Conservation (phyloP, 2,113 vertebrate genomes). For the Merops nubicus region DNA sequence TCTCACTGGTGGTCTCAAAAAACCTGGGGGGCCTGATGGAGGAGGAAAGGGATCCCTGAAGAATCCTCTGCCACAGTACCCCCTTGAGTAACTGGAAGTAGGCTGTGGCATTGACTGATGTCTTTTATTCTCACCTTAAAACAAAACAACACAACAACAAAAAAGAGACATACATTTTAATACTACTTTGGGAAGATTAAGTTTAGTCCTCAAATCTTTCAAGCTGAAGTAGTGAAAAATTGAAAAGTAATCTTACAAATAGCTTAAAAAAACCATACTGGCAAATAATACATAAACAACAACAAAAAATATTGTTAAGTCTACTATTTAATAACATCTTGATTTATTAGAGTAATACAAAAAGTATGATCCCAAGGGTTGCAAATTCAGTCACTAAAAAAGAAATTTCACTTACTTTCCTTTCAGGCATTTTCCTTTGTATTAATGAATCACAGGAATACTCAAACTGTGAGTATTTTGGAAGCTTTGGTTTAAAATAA, state of each 20-base stretch:
- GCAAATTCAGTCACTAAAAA: not conserved
- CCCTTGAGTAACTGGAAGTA: conserved; percentile 26
- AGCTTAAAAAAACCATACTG: too few relatives aligned
- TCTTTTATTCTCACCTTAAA: conserved; percentile 59
- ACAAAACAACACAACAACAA: not conserved
- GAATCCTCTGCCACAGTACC: conserved; percentile 48
- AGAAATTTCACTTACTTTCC: not conserved
- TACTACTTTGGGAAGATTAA: not conserved
- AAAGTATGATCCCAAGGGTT: not conserved
- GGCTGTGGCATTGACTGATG: conserved; percentile 24
- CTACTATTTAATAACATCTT: not conserved
- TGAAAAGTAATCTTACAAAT: not conserved
- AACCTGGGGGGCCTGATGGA: not conserved
- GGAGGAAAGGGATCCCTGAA: not conserved
- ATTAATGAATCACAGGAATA: not conserved
- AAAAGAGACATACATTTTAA: not conserved
- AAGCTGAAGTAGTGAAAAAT: not conserved
- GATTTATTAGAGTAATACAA: not conserved
- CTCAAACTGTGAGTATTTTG: not conserved
- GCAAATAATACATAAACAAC: not conserved
- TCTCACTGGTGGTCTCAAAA: not conserved
- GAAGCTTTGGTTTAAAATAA: not conserved
- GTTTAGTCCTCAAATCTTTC: not conserved
- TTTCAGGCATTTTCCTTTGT: not conserved
- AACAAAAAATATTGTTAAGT: not conserved